Evolutionary conservation across 2,888 invertebrate genomes (phyloP).

Genomic region (Lobophora halterata): DNA sequence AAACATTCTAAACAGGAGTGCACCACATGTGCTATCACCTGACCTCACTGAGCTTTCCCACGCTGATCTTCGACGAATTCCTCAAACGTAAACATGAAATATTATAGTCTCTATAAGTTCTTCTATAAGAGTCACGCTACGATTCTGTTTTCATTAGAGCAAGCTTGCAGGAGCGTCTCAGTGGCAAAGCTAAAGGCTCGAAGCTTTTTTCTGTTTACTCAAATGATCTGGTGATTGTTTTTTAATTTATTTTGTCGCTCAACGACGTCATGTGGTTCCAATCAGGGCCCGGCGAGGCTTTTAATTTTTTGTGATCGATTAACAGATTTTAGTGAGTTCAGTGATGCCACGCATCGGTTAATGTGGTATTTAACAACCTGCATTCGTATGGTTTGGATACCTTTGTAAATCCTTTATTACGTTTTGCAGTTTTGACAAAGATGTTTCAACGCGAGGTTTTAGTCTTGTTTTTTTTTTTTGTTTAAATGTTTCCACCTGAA

Average conservation of each 20-base stretch:
- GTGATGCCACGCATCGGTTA: slow-evolving; percentile 20
- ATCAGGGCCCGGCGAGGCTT: slow-evolving; percentile 65
- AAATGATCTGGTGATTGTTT: slow-evolving; percentile 79
- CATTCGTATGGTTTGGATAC: slow-evolving; percentile 5
- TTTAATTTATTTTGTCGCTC: slow-evolving; percentile 76
- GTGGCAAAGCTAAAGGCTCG: slow-evolving; percentile 65
- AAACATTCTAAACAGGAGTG: slow-evolving; percentile 69
- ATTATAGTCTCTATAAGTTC: slow-evolving; percentile 49
- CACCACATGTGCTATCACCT: slow-evolving; percentile 77
- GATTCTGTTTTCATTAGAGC: slow-evolving; percentile 40
- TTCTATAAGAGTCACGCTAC: slow-evolving; percentile 40
- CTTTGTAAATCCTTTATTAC: no score
- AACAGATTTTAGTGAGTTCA: slow-evolving; percentile 38
- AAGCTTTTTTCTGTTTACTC: slow-evolving; percentile 74
- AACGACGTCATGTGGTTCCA: slow-evolving; percentile 76
- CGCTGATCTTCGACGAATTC: slow-evolving; percentile 58
- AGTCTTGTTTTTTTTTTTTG: no score
- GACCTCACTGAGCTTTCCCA: slow-evolving; percentile 76
- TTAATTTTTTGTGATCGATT: slow-evolving; percentile 63
- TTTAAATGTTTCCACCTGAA: no score
- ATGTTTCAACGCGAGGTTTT: no score
- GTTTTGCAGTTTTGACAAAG: no score
- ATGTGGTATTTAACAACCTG: slow-evolving; percentile 22
- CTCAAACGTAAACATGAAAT: slow-evolving; percentile 60
- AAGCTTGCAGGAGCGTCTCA: slow-evolving; percentile 68